Evolutionary conservation across 2,797 vertebrate species (phyloP), one percentile per base, ranked within the genome.

Genomic region (Delichon dasypus): DNA sequence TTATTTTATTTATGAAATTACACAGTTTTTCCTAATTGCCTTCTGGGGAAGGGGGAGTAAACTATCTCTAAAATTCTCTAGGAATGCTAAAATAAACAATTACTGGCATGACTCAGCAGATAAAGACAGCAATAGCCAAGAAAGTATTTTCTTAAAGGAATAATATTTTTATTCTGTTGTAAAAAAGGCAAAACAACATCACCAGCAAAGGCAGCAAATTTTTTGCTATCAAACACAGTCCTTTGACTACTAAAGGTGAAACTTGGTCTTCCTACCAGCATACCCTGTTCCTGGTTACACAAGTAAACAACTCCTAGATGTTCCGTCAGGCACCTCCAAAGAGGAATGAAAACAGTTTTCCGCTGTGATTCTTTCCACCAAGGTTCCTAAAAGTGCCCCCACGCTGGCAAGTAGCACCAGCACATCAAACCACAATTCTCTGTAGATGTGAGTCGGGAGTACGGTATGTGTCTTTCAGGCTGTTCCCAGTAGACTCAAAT

Each of bases 21-120:
- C 62, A 26, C 51, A n/a, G 62, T 88, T 75, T 94, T 95, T 88
- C 89, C 83, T 71, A 90, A 36, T 42, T 3, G 0, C 62, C n/a
- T 62, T 91, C 42, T 76, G 48, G 15, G 22, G 32, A 34, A 88
- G 11, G 36, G 14, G 26, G 10, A 88, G 44, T n/a, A 87, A 92
- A 78, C 23, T 16, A 57, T 72, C 70, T 90, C 73, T 81, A 47
- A 78, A 86, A 81, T 88, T 82, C 77, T 79, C 88, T 34, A 64
- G 64, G 83, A 91, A 90, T 94, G 85, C 80, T 90, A 86, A 91
- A 96, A 88, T 78, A 89, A 94, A 75, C 76, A 88, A 19, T 34
- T 70, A 40, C 64, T 84, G 64, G 32, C 72, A 76, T 95, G 95
- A 96, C 74, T 97, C 94, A 76, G 91, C 94, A 96, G 79, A 85